These are phyloP conservation scores for Cyclophora punctaria DNA, from an alignment of 2,888 invertebrate genomes.

Conservation along the genomic window DNA sequence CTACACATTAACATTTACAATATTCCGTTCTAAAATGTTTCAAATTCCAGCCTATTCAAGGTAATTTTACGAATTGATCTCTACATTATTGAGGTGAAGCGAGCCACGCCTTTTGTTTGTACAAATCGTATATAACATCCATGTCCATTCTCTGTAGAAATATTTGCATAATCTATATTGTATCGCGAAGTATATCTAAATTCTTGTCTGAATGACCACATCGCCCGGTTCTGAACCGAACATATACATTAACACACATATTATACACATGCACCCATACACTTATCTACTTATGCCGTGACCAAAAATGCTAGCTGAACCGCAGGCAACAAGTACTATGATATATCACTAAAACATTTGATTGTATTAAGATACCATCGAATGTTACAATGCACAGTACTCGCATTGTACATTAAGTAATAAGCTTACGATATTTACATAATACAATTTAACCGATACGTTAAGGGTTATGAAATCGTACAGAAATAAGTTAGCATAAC, in stretches of 20 bases:
- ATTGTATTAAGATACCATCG: slow-evolving; percentile 43
- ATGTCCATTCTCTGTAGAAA: slow-evolving; percentile 40
- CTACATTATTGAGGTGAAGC: slow-evolving; percentile 6
- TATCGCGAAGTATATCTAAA: slow-evolving; percentile 16
- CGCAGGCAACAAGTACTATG: no score
- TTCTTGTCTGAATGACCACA: no score
- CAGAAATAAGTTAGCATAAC: no score
- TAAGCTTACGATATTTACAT: slow-evolving; percentile 1
- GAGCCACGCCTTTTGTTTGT: slow-evolving; percentile 16
- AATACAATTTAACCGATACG: background rate
- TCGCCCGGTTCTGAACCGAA: no score
- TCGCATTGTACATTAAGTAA: slow-evolving; percentile 9
- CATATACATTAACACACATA: no score
- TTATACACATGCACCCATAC: no score
- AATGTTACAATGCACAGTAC: slow-evolving; percentile 24
- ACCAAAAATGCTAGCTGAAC: no score
- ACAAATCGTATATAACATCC: slow-evolving; percentile 34
- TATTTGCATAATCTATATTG: slow-evolving; percentile 47
- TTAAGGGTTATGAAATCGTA: background rate
- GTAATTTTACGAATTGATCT: slow-evolving; percentile 17
- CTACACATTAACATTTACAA: slow-evolving; percentile 1
- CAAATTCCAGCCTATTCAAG: slow-evolving; percentile 17
- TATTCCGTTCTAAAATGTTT: slow-evolving; percentile 17
- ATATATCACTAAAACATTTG: slow-evolving; percentile 4
- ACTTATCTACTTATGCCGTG: no score